Conservation (phyloP, 2,797 vertebrate genomes). For the Trichosurus vulpecula region DNA sequence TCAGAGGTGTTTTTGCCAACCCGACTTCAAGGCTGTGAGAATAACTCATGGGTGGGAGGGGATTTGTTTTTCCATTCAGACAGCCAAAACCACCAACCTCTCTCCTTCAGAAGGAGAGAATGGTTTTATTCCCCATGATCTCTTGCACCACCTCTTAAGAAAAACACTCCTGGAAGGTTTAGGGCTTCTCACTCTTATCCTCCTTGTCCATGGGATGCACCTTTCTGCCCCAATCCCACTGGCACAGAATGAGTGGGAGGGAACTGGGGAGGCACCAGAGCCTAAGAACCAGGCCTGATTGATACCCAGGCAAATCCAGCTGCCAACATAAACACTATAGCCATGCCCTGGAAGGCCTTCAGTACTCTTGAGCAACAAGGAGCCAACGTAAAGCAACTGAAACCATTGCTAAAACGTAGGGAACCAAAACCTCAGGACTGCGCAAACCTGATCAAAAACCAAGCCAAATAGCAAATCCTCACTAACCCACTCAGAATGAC, state of each 20-base stretch:
- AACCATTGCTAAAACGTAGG: slow-evolving; percentile 63
- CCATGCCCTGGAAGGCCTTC: slow-evolving; percentile 71
- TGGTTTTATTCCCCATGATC: slow-evolving; percentile 39
- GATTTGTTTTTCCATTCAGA: slow-evolving; percentile 81
- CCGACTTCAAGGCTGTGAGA: slow-evolving; percentile 77
- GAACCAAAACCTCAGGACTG: slow-evolving; percentile 76
- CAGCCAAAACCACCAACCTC: slow-evolving; percentile 81
- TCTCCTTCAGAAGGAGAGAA: background rate
- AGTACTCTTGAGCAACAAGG: slow-evolving; percentile 60
- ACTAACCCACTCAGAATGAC: slow-evolving; percentile 13
- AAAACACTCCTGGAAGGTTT: background rate
- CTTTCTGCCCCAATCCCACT: background rate
- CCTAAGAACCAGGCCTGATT: slow-evolving; percentile 56
- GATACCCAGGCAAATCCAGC: slow-evolving; percentile 55
- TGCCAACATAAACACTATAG: slow-evolving; percentile 77
- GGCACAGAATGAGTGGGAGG: slow-evolving; percentile 63
- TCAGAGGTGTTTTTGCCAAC: slow-evolving; percentile 70
- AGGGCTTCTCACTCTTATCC: background rate
- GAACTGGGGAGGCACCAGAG: background rate
- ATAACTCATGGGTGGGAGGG: slow-evolving; percentile 76
- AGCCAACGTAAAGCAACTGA: slow-evolving; percentile 53
- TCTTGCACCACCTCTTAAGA: background rate
- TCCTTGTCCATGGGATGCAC: background rate
- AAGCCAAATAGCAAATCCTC: slow-evolving; percentile 28
- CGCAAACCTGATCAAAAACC: slow-evolving; percentile 72